Evolutionary conservation across 2,113 vertebrate genomes (phyloP).

Genomic region (Tragelaphus scriptus): DNA sequence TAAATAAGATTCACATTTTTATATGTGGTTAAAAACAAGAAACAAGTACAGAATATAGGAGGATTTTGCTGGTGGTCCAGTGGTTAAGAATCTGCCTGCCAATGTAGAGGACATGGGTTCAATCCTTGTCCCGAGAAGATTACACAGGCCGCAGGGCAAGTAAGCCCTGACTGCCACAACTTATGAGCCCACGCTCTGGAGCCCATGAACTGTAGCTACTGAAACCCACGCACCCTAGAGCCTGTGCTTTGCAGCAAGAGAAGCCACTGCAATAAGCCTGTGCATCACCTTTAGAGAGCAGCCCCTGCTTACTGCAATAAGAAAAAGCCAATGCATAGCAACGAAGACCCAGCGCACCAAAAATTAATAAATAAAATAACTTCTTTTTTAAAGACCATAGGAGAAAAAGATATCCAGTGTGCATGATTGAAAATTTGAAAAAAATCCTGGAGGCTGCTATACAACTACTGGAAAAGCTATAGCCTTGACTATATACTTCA

Average conservation of each 20-base stretch:
- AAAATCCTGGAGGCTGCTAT: too few relatives aligned
- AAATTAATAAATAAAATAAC: neutral
- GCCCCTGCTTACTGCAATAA: neutral
- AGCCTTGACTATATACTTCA: too few relatives aligned
- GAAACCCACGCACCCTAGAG: neutral
- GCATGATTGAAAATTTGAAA: neutral
- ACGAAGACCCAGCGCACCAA: neutral
- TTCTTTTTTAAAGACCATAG: neutral
- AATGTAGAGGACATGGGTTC: neutral
- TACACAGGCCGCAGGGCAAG: neutral
- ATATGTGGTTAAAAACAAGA: neutral
- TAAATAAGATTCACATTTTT: neutral
- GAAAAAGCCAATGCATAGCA: neutral
- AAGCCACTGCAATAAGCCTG: neutral
- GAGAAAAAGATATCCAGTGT: neutral
- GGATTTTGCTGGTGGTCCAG: neutral
- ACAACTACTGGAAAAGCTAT: too few relatives aligned
- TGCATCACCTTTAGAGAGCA: neutral
- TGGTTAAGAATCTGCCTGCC: neutral
- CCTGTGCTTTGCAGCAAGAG: neutral
- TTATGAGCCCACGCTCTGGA: rapidly evolving
- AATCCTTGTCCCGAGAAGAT: neutral
- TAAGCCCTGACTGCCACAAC: neutral
- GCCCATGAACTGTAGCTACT: neutral
- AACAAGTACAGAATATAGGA: neutral